A percentile compares a stretch with the other conserved stretches of the same genome.
Conservation (phyloP, 2,113 vertebrate species). For the Mystacornis crossleyi region DNA sequence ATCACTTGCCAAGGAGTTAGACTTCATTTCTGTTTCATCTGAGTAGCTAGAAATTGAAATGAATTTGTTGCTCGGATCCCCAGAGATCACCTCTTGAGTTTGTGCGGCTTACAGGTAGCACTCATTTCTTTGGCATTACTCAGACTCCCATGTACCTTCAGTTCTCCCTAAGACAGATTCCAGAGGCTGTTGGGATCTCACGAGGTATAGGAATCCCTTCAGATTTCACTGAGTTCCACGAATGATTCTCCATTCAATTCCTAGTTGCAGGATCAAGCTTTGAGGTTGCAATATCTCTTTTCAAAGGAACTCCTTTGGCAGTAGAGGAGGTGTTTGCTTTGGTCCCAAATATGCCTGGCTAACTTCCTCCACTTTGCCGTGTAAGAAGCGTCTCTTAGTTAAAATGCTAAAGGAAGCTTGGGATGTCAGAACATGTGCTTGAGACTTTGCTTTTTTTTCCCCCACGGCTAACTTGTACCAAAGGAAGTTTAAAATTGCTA, state of each 20-base stretch:
- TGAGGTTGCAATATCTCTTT: not conserved
- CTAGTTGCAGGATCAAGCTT: not conserved
- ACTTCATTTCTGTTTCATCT: conserved; percentile 2
- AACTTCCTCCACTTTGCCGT: not conserved
- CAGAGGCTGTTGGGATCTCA: not conserved
- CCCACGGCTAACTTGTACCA: not conserved
- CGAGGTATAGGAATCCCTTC: not conserved
- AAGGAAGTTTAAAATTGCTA: not conserved
- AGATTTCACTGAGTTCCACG: not conserved
- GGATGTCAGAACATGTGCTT: not conserved
- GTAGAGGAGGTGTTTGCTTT: not conserved
- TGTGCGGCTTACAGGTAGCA: not conserved
- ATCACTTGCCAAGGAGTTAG: not conserved
- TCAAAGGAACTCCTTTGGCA: not conserved
- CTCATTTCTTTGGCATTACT: not conserved
- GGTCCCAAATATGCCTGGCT: not conserved
- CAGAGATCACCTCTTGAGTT: not conserved
- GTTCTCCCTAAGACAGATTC: not conserved
- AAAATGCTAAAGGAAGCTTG: not conserved
- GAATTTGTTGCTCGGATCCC: not conserved
- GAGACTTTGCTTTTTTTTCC: not conserved
- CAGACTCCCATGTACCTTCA: not conserved
- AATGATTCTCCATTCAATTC: not conserved
- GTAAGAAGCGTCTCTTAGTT: not conserved
- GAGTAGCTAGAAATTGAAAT: not conserved